A percentile compares a stretch with the other conserved stretches of the same genome.
These are phyloP conservation scores for Notocelia uddmanniana DNA, from an alignment of 2,888 invertebrate genomes.

Conservation along the genomic window DNA sequence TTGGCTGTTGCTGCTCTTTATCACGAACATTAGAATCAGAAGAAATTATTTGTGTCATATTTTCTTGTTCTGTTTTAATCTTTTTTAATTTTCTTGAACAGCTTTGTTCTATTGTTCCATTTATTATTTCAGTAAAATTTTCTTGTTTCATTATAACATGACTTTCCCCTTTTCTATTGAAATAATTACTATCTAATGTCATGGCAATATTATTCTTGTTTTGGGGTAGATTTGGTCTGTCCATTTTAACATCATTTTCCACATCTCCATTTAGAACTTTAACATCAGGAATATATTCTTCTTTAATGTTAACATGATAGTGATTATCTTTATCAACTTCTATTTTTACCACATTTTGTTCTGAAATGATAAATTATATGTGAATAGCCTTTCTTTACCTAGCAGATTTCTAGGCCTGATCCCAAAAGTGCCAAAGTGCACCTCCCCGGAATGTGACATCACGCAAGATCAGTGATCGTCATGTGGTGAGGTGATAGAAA, in stretches of 20 bases:
- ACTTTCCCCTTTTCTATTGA: not conserved
- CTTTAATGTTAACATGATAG: slow-evolving; percentile 13
- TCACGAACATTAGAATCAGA: not conserved
- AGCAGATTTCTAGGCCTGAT: not conserved
- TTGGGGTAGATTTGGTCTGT: not conserved
- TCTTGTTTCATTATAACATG: not conserved
- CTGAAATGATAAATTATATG: slow-evolving; percentile 1
- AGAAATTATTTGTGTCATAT: not conserved
- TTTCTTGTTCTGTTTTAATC: slow-evolving; percentile 2
- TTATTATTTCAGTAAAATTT: not conserved
- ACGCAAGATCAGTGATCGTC: too few species aligned
- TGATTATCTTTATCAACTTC: slow-evolving; percentile 4
- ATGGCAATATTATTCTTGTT: not conserved
- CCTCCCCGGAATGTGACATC: too few species aligned
- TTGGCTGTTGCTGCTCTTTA: not conserved
- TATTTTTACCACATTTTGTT: not conserved
- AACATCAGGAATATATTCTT: slow-evolving; percentile 15
- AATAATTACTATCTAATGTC: too few species aligned
- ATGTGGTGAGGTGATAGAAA: too few species aligned
- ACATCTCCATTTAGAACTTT: not conserved
- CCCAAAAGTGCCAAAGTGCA: not conserved
- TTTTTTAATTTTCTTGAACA: not conserved
- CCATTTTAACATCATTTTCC: not conserved
- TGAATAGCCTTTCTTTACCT: not conserved
- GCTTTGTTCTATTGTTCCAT: not conserved